Evolutionary conservation across 2,113 vertebrate species (phyloP).

Genomic region (Catharus fuscescens): DNA sequence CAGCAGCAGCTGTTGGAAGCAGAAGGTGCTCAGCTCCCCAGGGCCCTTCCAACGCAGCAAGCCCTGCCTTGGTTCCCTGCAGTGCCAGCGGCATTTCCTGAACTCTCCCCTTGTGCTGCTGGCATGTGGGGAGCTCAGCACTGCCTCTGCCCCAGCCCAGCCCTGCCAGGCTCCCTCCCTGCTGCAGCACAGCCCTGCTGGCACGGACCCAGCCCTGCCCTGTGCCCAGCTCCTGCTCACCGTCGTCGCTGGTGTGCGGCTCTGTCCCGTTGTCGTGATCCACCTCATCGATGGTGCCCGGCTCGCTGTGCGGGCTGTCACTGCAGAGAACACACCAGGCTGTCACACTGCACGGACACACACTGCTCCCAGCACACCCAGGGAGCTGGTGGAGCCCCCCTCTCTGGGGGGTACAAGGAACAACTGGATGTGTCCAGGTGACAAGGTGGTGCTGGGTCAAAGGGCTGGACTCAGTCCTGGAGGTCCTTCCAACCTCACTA

Average conservation of each 20-base stretch:
- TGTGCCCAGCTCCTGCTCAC: conserved; percentile 70
- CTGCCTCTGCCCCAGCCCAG: neutral
- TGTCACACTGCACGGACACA: neutral
- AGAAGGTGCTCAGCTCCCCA: neutral
- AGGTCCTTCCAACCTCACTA: neutral
- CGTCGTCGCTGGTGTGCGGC: conserved; percentile 96
- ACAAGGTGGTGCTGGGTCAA: neutral
- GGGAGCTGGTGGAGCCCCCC: neutral
- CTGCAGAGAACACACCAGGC: conserved; percentile 52
- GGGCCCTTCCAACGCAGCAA: neutral
- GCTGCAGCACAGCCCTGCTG: neutral
- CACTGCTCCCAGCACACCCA: neutral
- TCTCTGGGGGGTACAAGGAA: neutral
- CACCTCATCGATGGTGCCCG: conserved; percentile 92
- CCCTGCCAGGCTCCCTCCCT: neutral
- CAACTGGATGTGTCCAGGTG: fast-evolving
- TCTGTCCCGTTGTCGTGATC: conserved; percentile 97
- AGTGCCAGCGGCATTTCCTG: neutral
- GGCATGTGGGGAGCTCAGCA: fast-evolving
- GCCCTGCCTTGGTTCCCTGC: neutral
- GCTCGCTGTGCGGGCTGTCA: conserved; percentile 98
- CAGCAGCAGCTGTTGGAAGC: neutral
- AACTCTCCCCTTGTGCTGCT: fast-evolving
- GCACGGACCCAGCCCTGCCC: neutral
- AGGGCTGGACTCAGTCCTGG: neutral